Percentiles rank a stretch among this genome's conserved stretches.
Conservation (phyloP, 2,888 invertebrate species). For the Nomada flava region DNA sequence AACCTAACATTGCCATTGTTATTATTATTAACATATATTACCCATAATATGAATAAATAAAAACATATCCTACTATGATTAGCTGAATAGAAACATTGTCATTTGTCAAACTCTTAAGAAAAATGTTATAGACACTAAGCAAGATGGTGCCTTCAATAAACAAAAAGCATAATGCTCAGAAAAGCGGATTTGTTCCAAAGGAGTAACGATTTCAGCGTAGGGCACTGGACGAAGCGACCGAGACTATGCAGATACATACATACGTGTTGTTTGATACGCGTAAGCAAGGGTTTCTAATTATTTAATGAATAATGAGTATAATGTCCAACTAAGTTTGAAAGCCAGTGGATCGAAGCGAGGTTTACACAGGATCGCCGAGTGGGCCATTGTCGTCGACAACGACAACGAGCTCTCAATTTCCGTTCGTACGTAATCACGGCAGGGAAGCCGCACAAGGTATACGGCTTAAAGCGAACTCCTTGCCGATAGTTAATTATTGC, state of each 20-base stretch:
- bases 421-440: conserved; percentile 63
- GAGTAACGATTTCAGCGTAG: no score
- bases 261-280: no score
- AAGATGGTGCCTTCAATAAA: no score
- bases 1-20: no score
- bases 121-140: no score
- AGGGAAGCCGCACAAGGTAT: conserved; percentile 58
- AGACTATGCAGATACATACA: not conserved
- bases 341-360: conserved; percentile 41
- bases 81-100: no score
- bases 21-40: no score
- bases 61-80: no score
- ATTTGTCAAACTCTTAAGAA: no score
- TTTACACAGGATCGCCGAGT: conserved; percentile 58
- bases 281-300: conserved; percentile 45
- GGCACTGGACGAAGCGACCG: not conserved
- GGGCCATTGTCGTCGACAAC: conserved; percentile 52
- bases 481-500: conserved; percentile 74
- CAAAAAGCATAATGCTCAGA: no score
- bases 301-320: conserved; percentile 62
- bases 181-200: no score
- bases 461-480: conserved; percentile 71
- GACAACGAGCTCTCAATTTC: conserved; percentile 64
- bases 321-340: conserved; percentile 39
- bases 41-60: no score